Evolutionary conservation across 2,797 vertebrate genomes (phyloP).

Genomic region (Rhincodon typus): DNA sequence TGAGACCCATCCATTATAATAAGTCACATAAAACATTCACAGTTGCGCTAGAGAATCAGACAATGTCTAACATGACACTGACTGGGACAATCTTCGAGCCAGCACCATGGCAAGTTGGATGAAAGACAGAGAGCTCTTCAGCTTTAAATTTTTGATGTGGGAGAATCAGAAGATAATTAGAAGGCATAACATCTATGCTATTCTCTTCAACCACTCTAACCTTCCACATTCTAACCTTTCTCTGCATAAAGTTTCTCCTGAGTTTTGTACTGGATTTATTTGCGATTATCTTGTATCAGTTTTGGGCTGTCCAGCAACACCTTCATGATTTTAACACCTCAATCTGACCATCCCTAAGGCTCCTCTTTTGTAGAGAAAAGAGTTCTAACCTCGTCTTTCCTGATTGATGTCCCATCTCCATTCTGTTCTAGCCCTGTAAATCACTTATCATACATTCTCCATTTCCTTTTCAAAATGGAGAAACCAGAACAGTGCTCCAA

Average conservation of each 20-base stretch:
- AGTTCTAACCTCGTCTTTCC: not conserved
- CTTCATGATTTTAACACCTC: not conserved
- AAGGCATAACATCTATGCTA: not conserved
- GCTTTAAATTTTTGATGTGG: too few relatives aligned
- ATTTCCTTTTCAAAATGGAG: not conserved
- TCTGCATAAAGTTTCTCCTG: not conserved
- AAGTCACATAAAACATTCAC: not conserved
- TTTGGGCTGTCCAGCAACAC: not conserved
- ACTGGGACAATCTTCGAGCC: too few relatives aligned
- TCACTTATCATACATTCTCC: not conserved
- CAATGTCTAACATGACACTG: too few relatives aligned
- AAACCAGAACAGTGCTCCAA: not conserved
- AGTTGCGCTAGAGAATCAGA: too few relatives aligned
- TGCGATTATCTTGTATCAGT: not conserved
- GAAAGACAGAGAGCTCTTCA: too few relatives aligned
- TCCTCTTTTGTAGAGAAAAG: not conserved
- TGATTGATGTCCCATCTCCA: not conserved
- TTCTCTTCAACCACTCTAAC: not conserved
- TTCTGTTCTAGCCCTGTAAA: not conserved
- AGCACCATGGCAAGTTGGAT: too few relatives aligned
- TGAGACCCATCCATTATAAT: not conserved
- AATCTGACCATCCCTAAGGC: not conserved
- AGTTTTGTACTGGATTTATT: not conserved
- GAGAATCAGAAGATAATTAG: too few relatives aligned
- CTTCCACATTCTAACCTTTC: not conserved